These are phyloP conservation scores for Drosophila anomelani DNA, from an alignment of 2,888 invertebrate genomes.

Conservation along the genomic window DNA sequence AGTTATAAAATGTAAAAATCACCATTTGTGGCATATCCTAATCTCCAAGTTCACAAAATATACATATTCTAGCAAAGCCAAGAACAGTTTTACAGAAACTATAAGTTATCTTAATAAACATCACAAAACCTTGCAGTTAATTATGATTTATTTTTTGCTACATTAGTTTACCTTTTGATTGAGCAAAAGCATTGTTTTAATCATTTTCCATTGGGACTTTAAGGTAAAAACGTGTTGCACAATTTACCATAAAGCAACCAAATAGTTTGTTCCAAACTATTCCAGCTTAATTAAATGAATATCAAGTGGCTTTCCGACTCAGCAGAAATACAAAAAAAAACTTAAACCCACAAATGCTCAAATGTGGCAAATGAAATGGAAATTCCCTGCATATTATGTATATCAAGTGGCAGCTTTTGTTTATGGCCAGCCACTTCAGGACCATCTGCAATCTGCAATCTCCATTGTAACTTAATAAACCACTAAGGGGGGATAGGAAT, in stretches of 20 bases:
- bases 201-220: neutral
- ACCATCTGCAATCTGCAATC: slow-evolving; percentile 31
- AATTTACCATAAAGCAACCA: neutral
- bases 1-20: too few species aligned
- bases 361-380: slow-evolving; percentile 34
- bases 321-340: neutral
- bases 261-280: neutral
- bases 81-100: neutral
- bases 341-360: neutral
- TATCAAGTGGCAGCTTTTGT: slow-evolving; percentile 39
- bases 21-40: too few species aligned
- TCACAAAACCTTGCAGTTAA: neutral
- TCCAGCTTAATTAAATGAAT: slow-evolving; percentile 15
- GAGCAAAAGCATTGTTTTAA: neutral
- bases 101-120: neutral
- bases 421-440: slow-evolving; percentile 32
- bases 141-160: neutral
- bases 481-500: neutral
- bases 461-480: slow-evolving; percentile 41
- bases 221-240: neutral
- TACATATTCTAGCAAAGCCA: too few species aligned
- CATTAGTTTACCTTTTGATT: neutral
- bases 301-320: slow-evolving; percentile 5
- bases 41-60: too few species aligned
- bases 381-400: slow-evolving; percentile 28